Conservation (phyloP, 2,797 vertebrate species). For the Bryconaethiops microstoma region DNA sequence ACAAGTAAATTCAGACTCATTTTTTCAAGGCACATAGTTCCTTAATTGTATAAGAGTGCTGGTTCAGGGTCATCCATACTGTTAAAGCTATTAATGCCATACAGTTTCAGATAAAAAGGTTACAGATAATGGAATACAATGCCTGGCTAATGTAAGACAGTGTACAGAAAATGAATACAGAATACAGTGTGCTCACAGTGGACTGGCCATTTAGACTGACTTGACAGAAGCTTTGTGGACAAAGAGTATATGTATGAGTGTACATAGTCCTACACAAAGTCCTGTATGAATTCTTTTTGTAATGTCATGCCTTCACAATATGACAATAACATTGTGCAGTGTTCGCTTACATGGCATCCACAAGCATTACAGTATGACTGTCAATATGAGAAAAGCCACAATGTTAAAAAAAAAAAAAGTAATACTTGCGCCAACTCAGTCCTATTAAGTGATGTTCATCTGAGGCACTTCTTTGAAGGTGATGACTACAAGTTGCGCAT, state of each 20-base stretch:
- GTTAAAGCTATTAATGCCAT: conserved; percentile 6
- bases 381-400: conserved; percentile 6
- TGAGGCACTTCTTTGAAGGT: conserved; percentile 13
- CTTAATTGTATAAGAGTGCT: conserved; percentile 2
- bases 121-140: conserved; percentile 38
- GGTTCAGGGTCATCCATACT: conserved; percentile 5
- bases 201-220: neutral
- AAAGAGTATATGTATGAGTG: conserved; percentile 12
- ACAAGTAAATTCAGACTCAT: neutral
- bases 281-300: neutral
- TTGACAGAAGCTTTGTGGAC: neutral
- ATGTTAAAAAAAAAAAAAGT: neutral
- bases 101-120: conserved; percentile 27
- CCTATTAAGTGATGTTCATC: neutral
- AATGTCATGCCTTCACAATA: conserved; percentile 3
- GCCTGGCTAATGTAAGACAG: conserved; percentile 23
- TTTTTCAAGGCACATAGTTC: conserved; percentile 16
- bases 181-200: conserved; percentile 7
- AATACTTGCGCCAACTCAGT: neutral
- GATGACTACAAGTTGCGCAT: conserved; percentile 29
- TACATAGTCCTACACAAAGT: conserved; percentile 15
- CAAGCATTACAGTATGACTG: conserved; percentile 3
- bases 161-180: conserved; percentile 8
- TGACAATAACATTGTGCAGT: conserved; percentile 23
- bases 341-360: neutral